Evolutionary conservation across 2,888 invertebrate species (phyloP).

Genomic region (Heliconius hortense): DNA sequence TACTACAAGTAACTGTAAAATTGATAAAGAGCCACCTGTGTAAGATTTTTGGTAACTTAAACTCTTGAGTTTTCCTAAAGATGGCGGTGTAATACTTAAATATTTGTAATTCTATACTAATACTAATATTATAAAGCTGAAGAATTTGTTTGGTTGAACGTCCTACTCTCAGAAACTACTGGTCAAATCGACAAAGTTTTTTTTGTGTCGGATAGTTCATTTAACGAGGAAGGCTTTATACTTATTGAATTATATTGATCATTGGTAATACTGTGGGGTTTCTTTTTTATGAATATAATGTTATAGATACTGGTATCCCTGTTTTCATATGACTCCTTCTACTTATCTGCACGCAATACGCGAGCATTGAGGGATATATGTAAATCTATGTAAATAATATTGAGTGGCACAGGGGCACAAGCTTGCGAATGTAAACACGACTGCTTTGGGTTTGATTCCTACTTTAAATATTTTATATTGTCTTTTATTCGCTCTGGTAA

Average conservation of each 20-base stretch:
- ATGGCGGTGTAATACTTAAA: neutral
- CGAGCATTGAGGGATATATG: too few relatives aligned
- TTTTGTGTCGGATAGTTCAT: neutral
- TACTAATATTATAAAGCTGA: neutral
- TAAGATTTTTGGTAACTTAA: neutral
- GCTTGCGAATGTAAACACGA: neutral
- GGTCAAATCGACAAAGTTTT: neutral
- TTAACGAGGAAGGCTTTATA: too few relatives aligned
- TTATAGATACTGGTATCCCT: too few relatives aligned
- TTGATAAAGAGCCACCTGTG: conserved; percentile 9
- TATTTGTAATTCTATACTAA: neutral
- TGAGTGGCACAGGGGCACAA: neutral
- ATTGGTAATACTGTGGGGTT: too few relatives aligned
- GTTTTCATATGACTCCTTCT: too few relatives aligned
- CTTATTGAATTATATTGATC: too few relatives aligned
- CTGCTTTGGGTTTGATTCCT: neutral
- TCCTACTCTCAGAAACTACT: neutral
- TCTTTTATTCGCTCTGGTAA: neutral
- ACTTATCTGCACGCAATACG: too few relatives aligned
- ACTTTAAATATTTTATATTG: neutral
- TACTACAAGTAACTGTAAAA: neutral
- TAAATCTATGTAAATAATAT: neutral
- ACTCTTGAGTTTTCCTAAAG: neutral
- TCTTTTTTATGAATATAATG: too few relatives aligned
- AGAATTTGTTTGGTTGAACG: neutral